Base-by-base conservation (phyloP, 1,140 invertebrate species). In the Zaprionus davidi region DNA sequence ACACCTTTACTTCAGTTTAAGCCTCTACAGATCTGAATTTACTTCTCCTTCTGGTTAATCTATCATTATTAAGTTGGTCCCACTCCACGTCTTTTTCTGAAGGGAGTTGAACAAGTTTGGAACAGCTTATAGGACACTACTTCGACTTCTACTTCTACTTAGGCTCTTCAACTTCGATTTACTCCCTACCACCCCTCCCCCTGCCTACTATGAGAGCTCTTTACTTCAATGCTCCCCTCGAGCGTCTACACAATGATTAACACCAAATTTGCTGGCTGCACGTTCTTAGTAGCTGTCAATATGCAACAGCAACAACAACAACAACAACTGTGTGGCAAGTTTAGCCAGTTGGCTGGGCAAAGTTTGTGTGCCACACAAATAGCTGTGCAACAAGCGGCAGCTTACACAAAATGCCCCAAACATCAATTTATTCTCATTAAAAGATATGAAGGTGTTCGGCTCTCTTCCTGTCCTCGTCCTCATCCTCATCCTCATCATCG, bases 401-500 rank as follows among this genome's bases (percentile, higher is more conserved):
- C 76, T 73, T 64, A 51, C 38, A 84, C 75, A 90, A 90, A 90
- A 90, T 90, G 81, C 85, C 85, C 85, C 82, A 90, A 90, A 90
- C 86, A 90, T 90, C 85, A 90, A 90, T 90, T 90, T 90, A 90
- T 90, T 90, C 85, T 90, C 85, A 90, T 90, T 90, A 90, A 90
- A 90, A 90, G 79, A 85, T 90, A 90, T 82, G 86, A 90, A 90
- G 85, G 85, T 85, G 79, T 88, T 90, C 76, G 71, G 56, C 74
- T 34, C 9, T 34, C 31, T 34, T 2, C 3, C 9, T 34, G 31
- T 34, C 31, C 31, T 11, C 31, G 0, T 22, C 46, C 20, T 24
- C 46, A 12, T 49, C 46, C 1, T 9, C n/a, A 4, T 38, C 36
- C 1, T 2, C 15, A 2, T 44, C 46, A 11, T 22, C 20, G 20